A percentile compares a stretch with the other conserved stretches of the same genome.
Conservation (phyloP, 2,797 vertebrate genomes). For the Apogon talboti region DNA sequence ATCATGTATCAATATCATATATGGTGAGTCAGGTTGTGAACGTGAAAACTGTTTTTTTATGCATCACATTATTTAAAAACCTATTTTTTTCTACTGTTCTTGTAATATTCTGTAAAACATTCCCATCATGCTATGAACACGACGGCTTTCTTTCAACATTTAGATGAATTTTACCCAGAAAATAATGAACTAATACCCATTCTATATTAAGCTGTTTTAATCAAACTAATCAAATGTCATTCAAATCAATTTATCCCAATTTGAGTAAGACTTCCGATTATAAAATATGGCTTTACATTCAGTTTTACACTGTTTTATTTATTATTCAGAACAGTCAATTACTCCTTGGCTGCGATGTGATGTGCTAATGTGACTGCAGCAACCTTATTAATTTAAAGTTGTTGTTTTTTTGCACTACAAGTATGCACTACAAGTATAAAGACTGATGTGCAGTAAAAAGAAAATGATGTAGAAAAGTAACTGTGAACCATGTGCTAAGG, state of each 20-base stretch:
- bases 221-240: neutral
- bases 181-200: conserved; percentile 28
- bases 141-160: conserved; percentile 32
- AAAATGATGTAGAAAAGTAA: neutral
- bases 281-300: neutral
- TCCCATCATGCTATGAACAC: conserved; percentile 17
- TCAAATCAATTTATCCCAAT: neutral
- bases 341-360: neutral
- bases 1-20: no score
- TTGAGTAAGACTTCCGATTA: neutral
- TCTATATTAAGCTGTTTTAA: conserved; percentile 1
- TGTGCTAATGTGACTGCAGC: neutral
- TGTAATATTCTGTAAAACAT: conserved; percentile 3
- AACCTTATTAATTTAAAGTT: neutral
- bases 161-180: neutral
- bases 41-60: neutral
- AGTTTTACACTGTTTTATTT: neutral
- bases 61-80: no score
- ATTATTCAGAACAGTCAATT: neutral
- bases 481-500: neutral
- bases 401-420: neutral
- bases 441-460: neutral
- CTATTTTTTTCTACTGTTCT: neutral
- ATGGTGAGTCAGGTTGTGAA: no score
- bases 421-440: neutral